phyloP scores from a whole-genome alignment of 2,113 vertebrate genomes.

The Prochilodus magdalenae region DNA sequence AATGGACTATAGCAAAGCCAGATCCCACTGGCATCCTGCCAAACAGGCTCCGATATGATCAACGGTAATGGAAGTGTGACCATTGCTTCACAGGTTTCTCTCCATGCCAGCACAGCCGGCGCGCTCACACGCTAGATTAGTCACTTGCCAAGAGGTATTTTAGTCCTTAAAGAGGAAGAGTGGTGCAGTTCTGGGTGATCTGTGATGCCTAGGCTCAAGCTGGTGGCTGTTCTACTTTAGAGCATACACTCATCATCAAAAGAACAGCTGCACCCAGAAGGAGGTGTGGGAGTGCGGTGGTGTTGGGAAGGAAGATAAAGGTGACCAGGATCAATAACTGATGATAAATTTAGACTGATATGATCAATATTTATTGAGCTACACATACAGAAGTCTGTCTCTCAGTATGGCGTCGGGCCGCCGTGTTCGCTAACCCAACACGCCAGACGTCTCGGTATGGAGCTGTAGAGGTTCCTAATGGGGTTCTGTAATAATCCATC shows the following conservation, averaged over 20 bases:
- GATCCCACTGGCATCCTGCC: neutral
- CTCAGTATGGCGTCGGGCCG: too few relatives aligned
- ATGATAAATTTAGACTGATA: too few relatives aligned
- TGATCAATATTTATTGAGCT: too few relatives aligned
- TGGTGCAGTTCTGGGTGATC: neutral
- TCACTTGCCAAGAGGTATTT: constrained; percentile 1
- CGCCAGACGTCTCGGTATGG: too few relatives aligned
- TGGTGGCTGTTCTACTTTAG: neutral
- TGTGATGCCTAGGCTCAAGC: neutral
- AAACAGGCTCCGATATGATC: neutral
- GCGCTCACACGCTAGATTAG: neutral
- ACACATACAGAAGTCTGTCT: too few relatives aligned
- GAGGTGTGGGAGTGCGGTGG: too few relatives aligned
- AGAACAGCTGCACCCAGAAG: too few relatives aligned
- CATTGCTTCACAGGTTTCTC: constrained; percentile 11
- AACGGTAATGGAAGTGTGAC: neutral
- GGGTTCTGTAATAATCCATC: too few relatives aligned
- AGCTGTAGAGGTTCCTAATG: too few relatives aligned
- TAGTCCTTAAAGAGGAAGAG: constrained; percentile 6
- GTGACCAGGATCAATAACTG: too few relatives aligned
- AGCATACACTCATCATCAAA: neutral
- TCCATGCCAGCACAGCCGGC: neutral
- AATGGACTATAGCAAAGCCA: neutral
- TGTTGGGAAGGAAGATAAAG: too few relatives aligned
- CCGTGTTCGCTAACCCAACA: too few relatives aligned